Evolutionary conservation across 1,140 invertebrate genomes (phyloP), one percentile per base, ranked within the genome.

Genomic region (Nasonia longicornis): DNA sequence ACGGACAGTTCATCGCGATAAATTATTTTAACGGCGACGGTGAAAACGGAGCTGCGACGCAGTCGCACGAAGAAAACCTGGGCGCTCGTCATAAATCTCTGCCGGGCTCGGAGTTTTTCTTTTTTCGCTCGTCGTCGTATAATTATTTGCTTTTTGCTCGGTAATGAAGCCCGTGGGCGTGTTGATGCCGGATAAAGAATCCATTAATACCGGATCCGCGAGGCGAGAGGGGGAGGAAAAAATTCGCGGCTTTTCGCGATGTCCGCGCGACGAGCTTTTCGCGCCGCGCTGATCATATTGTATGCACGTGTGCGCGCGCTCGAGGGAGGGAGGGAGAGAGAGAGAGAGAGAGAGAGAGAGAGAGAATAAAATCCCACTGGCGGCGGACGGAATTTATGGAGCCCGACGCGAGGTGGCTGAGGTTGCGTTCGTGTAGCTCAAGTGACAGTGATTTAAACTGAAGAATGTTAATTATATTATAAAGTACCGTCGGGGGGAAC

Each of bases 11-110:
- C 31, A 45, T 80, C 63, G 63, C 79, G 71, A 67, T 74, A 67
- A 80, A 80, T 80, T 80, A 80, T 80, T 80, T 66, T 52, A 75
- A 76, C 73, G 8, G 63, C 79, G 26, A 71, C 48, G 52, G 20
- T 22, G 69, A 52, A 74, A 74, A 58, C 63, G 75, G 42, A 11
- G 31, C 64, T 42, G 31, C 75, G 16, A 77, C 58, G 58, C 16
- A 69, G 38, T 48, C 20, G 64, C 76, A 31, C 52, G 42, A 80
- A 80, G 42, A 67, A 75, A 14, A 12, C 63, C 64, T 29, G 22
- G 16, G 7, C 8, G n/a, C 66, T 66, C 72, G 31, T 75, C 71
- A 69, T 75, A 80, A 80, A 80, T 80, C 70, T 66, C 4, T 42
- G 64, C 26, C 20, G 66, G 26, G 20, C 8, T 2, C 3, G 4